phyloP scores from a whole-genome alignment of 2,888 invertebrate genomes.

The Megamerina dolium region DNA sequence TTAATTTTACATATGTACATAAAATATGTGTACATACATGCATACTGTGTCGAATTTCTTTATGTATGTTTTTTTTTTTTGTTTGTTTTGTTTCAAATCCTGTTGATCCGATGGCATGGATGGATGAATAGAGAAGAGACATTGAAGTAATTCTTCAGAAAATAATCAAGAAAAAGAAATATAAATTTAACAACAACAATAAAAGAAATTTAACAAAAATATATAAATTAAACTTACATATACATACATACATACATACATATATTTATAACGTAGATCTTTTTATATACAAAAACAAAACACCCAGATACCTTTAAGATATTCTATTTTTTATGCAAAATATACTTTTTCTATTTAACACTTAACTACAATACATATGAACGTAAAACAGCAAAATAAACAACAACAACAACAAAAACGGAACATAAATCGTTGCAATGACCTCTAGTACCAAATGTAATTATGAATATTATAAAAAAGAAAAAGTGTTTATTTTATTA shows the following conservation, averaged over 20 bases:
- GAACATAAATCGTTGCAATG: slow-evolving; percentile 27
- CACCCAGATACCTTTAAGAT: slow-evolving; percentile 19
- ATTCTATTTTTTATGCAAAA: slow-evolving; percentile 20
- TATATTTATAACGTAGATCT: slow-evolving; percentile 9
- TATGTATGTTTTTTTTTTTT: too few species aligned
- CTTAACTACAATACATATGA: neutral
- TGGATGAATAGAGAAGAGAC: too few species aligned
- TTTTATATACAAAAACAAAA: slow-evolving; percentile 16
- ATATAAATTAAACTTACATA: neutral
- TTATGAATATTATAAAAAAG: too few species aligned
- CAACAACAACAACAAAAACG: slow-evolving; percentile 4
- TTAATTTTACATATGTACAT: too few species aligned
- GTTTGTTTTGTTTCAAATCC: too few species aligned
- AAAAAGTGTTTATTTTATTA: too few species aligned
- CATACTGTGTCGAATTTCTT: slow-evolving; percentile 10
- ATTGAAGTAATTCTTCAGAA: too few species aligned
- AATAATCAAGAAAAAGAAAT: too few species aligned
- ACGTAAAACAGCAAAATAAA: slow-evolving; percentile 4
- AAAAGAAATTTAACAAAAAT: slow-evolving; percentile 4
- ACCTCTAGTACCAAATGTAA: slow-evolving; percentile 30
- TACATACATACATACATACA: slow-evolving; percentile 1
- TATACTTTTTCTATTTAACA: too few species aligned
- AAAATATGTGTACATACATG: slow-evolving; percentile 12
- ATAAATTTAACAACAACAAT: slow-evolving; percentile 2
- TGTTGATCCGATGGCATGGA: too few species aligned